These are phyloP conservation scores for Artibeus lituratus DNA, from an alignment of 2,797 vertebrate species.

Conservation along the genomic window DNA sequence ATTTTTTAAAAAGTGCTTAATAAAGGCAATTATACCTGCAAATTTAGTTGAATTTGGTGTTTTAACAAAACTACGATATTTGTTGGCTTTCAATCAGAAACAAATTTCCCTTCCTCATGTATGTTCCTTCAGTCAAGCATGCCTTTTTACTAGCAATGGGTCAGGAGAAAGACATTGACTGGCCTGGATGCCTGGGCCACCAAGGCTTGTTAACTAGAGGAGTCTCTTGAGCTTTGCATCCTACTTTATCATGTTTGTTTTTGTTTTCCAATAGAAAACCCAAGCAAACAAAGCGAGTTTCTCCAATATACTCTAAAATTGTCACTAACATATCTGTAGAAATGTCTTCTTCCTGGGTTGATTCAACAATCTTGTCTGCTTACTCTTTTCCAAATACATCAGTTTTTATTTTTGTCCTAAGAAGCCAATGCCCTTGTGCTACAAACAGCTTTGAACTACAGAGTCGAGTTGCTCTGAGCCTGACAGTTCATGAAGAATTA, in stretches of 20 bases:
- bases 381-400: slow-evolving; percentile 53
- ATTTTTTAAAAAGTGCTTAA: background rate
- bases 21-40: background rate
- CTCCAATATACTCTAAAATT: background rate
- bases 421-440: slow-evolving; percentile 49
- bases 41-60: background rate
- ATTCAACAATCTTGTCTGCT: background rate
- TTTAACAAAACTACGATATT: background rate
- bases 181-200: background rate
- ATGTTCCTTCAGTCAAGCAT: background rate
- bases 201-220: slow-evolving; percentile 23
- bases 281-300: background rate
- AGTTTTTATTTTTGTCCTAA: slow-evolving; percentile 78
- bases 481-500: slow-evolving; percentile 87
- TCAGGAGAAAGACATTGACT: slow-evolving; percentile 13
- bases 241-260: background rate
- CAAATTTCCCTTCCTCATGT: background rate
- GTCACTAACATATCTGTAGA: background rate
- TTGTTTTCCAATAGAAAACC: background rate
- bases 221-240: background rate
- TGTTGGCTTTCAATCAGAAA: slow-evolving; percentile 58
- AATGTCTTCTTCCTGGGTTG: slow-evolving; percentile 5
- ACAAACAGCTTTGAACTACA: slow-evolving; percentile 79
- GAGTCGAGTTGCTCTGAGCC: slow-evolving; percentile 81
- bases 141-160: background rate